Percentiles rank a stretch among this genome's conserved stretches.
These are phyloP conservation scores for Seriola rivoliana DNA, from an alignment of 2,113 vertebrate species.

Conservation along the genomic window DNA sequence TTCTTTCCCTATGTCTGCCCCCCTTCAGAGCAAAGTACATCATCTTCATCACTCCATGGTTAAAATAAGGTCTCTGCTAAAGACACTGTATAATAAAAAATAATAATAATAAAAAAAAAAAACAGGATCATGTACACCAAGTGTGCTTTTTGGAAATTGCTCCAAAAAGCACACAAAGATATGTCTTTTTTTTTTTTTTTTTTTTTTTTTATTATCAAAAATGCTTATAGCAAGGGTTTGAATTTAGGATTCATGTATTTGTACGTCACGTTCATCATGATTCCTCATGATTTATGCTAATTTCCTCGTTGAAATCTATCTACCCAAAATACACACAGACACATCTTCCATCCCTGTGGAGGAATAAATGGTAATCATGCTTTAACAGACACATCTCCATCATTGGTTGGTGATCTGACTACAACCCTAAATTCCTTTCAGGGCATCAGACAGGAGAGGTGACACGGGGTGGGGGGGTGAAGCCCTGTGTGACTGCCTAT, in stretches of 20 bases:
- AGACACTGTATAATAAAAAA: background rate
- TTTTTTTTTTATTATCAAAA: too few species aligned
- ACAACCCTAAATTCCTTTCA: background rate
- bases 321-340: background rate
- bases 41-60: slow-evolving; percentile 18
- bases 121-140: background rate
- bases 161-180: too few species aligned
- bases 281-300: too few species aligned
- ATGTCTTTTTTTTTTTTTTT: too few species aligned
- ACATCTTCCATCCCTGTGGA: background rate
- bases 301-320: too few species aligned
- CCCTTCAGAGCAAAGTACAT: slow-evolving; percentile 65
- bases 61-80: slow-evolving; percentile 30
- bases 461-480: background rate
- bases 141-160: too few species aligned
- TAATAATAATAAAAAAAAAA: too few species aligned
- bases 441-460: background rate
- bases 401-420: background rate
- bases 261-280: too few species aligned
- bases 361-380: background rate
- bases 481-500: background rate
- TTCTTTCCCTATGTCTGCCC: slow-evolving; percentile 62
- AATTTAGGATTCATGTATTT: background rate
- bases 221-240: background rate
- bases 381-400: background rate